phyloP scores from a whole-genome alignment of 2,797 vertebrate genomes.

The Allobates femoralis region DNA sequence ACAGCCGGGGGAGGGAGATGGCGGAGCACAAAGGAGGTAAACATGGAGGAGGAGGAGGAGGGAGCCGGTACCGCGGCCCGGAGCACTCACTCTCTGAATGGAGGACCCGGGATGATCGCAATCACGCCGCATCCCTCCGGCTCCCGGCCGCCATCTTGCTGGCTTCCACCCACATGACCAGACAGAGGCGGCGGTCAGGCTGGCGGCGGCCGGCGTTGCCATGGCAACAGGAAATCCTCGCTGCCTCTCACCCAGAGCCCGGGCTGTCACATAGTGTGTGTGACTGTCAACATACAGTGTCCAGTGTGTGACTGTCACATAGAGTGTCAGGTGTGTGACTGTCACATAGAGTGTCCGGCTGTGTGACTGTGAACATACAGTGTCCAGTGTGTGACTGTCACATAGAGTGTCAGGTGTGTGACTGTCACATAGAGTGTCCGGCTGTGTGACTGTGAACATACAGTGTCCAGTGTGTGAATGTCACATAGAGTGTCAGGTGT shows the following conservation, averaged over 20 bases:
- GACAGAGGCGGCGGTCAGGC: constrained; percentile 64
- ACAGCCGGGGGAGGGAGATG: constrained; percentile 10
- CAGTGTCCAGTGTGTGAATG: not conserved
- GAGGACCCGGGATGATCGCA: constrained; percentile 24
- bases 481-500: too few species aligned
- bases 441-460: not conserved
- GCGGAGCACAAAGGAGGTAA: not conserved
- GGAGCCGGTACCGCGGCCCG: not conserved
- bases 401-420: too few species aligned
- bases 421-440: too few species aligned
- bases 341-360: too few species aligned
- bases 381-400: not conserved
- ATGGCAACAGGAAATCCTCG: constrained; percentile 71
- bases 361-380: not conserved
- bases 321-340: too few species aligned
- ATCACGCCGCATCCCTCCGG: constrained; percentile 73
- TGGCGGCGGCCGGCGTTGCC: constrained; percentile 68
- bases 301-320: not conserved
- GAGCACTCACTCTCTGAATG: constrained; percentile 43
- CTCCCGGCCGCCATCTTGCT: constrained; percentile 74
- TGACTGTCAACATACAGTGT: not conserved
- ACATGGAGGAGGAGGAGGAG: not conserved
- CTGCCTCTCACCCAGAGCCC: not conserved
- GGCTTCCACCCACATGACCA: constrained; percentile 58
- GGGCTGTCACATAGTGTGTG: too few species aligned